Evolutionary conservation across 2,888 invertebrate genomes (phyloP).

Genomic region (Alentia gelatinosa): DNA sequence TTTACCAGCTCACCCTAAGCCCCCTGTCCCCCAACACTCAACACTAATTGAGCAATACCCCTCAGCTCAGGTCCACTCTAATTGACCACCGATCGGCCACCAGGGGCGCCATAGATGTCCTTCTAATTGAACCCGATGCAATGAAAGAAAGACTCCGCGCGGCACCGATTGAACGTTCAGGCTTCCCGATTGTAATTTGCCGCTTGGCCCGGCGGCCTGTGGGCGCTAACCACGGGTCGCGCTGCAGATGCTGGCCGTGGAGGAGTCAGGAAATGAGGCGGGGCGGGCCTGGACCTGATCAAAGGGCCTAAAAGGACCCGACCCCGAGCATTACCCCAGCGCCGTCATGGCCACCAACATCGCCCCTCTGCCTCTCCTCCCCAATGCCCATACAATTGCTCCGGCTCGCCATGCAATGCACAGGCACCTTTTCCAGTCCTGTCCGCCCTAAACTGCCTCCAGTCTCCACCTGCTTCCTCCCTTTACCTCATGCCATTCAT

Average conservation of each 20-base stretch:
- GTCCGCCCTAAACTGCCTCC: not conserved
- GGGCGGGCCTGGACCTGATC: not conserved
- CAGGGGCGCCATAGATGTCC: not conserved
- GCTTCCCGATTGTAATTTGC: not conserved
- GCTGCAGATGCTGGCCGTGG: not conserved
- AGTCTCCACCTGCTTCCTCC: not conserved
- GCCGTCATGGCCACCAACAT: no score
- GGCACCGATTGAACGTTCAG: not conserved
- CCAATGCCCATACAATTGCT: no score
- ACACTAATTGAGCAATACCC: not conserved
- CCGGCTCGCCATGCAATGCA: no score
- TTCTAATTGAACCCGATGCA: conserved; percentile 3
- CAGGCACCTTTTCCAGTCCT: no score
- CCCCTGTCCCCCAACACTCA: no score
- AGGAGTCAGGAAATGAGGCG: conserved; percentile 27
- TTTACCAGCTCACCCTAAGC: no score
- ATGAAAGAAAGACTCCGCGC: not conserved
- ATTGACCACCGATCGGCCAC: not conserved
- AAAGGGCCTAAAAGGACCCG: conserved; percentile 5
- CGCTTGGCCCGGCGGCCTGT: not conserved
- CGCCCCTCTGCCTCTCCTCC: no score
- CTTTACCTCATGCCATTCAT: not conserved
- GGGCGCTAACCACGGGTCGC: not conserved
- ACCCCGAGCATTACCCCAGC: not conserved
- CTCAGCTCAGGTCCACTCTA: not conserved